phyloP scores from a whole-genome alignment of 2,888 invertebrate species.

The Ennomos quercinarius region DNA sequence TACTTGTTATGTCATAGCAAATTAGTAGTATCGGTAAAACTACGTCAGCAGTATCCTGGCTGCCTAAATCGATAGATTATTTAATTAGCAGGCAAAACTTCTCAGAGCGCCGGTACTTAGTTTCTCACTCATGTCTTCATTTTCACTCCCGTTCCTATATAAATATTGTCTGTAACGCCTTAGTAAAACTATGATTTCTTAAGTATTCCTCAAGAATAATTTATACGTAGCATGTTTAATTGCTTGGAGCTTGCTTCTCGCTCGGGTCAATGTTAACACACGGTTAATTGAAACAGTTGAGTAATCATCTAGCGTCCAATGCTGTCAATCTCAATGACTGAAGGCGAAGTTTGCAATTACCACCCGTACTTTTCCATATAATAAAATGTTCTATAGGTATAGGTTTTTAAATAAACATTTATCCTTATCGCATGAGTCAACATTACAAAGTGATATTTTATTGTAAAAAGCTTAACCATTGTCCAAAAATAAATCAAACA shows the following conservation, averaged over 20 bases:
- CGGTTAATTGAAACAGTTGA: constrained; percentile 64
- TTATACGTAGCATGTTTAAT: constrained; percentile 40
- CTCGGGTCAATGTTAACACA: constrained; percentile 69
- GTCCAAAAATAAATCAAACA: constrained; percentile 16
- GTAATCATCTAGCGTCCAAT: constrained; percentile 47
- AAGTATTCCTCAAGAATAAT: constrained; percentile 22
- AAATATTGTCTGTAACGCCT: too few species aligned
- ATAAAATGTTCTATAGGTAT: constrained; percentile 29
- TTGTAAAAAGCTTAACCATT: constrained; percentile 8
- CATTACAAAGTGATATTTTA: constrained; percentile 11
- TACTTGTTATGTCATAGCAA: constrained; percentile 13
- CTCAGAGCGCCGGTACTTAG: not conserved
- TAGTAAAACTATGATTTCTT: constrained; percentile 20
- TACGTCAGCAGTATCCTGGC: not conserved
- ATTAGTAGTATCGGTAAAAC: not conserved
- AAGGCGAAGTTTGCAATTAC: constrained; percentile 52
- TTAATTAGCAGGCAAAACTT: too few species aligned
- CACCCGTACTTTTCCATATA: constrained; percentile 52
- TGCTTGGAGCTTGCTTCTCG: constrained; percentile 44
- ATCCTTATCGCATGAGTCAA: constrained; percentile 27
- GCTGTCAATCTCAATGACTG: constrained; percentile 62
- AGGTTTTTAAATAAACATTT: constrained; percentile 14
- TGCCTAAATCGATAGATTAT: not conserved
- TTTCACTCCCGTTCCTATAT: too few species aligned
- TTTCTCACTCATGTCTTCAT: not conserved